phyloP scores from a whole-genome alignment of 92 coral and sea anemone genomes.

The Paragorgia papillata region DNA sequence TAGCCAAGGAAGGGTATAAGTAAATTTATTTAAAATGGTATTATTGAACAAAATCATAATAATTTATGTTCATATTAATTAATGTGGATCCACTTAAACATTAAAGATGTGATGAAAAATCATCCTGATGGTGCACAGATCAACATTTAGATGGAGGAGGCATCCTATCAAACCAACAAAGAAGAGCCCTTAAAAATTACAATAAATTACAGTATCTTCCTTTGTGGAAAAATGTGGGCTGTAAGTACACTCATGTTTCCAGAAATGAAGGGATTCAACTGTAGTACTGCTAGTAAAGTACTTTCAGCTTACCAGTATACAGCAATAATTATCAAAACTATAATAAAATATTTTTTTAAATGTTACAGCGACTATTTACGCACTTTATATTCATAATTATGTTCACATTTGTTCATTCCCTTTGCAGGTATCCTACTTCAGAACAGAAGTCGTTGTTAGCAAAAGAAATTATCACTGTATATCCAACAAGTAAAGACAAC shows the following conservation, averaged over 20 bases:
- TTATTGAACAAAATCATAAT: too few species aligned
- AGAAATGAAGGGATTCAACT: background rate
- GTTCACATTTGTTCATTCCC: background rate
- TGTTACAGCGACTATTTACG: too few species aligned
- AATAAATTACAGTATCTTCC: background rate
- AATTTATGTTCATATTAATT: too few species aligned
- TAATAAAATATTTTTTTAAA: too few species aligned
- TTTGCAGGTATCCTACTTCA: slow-evolving; percentile 12
- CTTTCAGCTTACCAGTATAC: too few species aligned
- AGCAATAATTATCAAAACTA: too few species aligned
- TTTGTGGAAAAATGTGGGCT: background rate
- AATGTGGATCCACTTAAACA: too few species aligned
- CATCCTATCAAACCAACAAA: background rate
- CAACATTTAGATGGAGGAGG: background rate
- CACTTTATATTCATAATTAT: too few species aligned
- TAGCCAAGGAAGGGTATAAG: too few species aligned
- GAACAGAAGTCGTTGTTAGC: slow-evolving; percentile 3
- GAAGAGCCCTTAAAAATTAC: background rate
- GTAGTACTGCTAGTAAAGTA: too few species aligned
- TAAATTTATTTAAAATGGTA: too few species aligned
- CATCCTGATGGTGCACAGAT: background rate
- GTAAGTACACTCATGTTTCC: background rate
- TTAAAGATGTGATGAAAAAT: too few species aligned
- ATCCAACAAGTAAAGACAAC: background rate
- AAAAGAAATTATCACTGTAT: background rate